phyloP scores from a whole-genome alignment of 2,797 vertebrate species.

The Malurus leucopterus region DNA sequence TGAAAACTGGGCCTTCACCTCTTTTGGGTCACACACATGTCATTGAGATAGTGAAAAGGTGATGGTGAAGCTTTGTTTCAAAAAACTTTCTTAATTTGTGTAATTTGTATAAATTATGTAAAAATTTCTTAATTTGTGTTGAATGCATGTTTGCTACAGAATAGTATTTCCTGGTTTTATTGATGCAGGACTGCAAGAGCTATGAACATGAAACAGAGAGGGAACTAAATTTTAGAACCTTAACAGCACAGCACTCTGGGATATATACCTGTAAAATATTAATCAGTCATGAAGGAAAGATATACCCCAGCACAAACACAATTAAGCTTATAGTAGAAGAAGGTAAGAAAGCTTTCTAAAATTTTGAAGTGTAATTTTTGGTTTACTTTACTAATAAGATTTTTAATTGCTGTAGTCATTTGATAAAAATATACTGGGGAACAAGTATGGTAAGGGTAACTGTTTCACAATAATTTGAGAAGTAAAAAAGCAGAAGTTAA shows the following conservation, averaged over 20 bases:
- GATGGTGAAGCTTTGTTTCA: background rate
- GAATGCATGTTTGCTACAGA: background rate
- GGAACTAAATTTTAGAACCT: constrained; percentile 32
- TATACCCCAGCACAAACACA: constrained; percentile 63
- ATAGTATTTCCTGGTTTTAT: constrained; percentile 16
- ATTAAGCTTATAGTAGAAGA: constrained; percentile 45
- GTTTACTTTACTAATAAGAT: background rate
- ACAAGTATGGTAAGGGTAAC: background rate
- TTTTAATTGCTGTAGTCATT: background rate
- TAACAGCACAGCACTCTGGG: constrained; percentile 56
- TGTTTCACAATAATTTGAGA: background rate
- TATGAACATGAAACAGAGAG: background rate
- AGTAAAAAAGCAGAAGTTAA: background rate
- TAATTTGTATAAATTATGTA: background rate
- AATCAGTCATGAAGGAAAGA: constrained; percentile 41
- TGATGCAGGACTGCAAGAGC: constrained; percentile 64
- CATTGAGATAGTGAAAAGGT: background rate
- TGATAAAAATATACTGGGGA: background rate
- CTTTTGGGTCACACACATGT: background rate
- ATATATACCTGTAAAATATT: constrained; percentile 70
- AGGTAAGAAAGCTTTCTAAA: constrained; percentile 62
- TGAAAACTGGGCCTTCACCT: background rate
- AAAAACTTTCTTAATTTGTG: background rate
- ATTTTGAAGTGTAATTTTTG: background rate
- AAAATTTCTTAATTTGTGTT: background rate